Conservation (phyloP, 2,888 invertebrate species). For the Chaetoderma sp. region DNA sequence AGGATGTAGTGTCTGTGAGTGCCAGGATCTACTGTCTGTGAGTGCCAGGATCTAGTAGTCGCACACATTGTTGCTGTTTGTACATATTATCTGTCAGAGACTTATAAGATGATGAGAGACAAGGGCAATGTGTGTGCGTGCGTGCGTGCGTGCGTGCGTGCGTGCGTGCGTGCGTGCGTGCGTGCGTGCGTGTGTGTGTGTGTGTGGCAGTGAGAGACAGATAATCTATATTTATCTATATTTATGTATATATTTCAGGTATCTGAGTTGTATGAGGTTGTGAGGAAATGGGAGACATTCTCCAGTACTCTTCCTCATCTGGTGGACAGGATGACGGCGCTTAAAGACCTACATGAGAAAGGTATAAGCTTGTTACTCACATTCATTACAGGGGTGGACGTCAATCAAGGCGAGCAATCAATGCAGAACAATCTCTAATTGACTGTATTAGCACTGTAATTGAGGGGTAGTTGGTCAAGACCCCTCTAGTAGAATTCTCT, state of each 20-base stretch:
- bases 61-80: too few relatives aligned
- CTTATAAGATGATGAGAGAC: not conserved
- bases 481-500: too few relatives aligned
- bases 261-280: constrained; percentile 85
- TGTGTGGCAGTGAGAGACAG: too few relatives aligned
- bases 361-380: constrained; percentile 78
- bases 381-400: not conserved
- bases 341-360: constrained; percentile 90
- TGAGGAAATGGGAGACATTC: constrained; percentile 87
- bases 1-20: too few relatives aligned
- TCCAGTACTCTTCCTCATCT: constrained; percentile 83
- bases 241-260: constrained; percentile 73
- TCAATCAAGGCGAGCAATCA: not conserved
- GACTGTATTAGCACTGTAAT: too few relatives aligned
- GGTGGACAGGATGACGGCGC: constrained; percentile 86
- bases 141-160: too few relatives aligned
- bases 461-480: too few relatives aligned
- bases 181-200: constrained; percentile 3
- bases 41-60: too few relatives aligned
- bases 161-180: not conserved
- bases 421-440: too few relatives aligned
- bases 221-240: not conserved
- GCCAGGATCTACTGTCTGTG: too few relatives aligned
- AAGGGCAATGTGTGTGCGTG: not conserved
- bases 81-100: too few relatives aligned